Evolutionary conservation across 2,797 vertebrate species (phyloP).

Genomic region (Tiaroga cobitis): DNA sequence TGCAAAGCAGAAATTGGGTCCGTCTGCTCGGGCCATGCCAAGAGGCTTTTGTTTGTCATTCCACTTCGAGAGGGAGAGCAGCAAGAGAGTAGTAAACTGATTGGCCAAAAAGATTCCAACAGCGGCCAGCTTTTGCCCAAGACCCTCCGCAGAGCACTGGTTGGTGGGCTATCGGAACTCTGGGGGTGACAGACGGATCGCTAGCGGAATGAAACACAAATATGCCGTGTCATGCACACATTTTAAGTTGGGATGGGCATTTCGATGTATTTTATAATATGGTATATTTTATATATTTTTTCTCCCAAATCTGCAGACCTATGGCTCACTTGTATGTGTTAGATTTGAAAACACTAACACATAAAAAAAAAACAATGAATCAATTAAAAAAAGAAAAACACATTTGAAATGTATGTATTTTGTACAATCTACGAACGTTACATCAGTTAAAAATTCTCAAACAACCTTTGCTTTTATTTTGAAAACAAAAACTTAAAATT

Average conservation of each 20-base stretch:
- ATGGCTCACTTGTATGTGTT: background rate
- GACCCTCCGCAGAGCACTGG: slow-evolving; percentile 33
- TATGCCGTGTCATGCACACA: background rate
- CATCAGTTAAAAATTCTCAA: background rate
- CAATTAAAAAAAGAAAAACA: background rate
- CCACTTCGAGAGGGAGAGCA: slow-evolving; percentile 31
- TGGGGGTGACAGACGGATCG: background rate
- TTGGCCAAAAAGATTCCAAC: slow-evolving; percentile 32
- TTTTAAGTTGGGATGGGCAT: background rate
- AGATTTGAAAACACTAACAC: background rate
- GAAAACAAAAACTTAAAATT: background rate
- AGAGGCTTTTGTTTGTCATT: slow-evolving; percentile 50
- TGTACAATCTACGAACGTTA: background rate
- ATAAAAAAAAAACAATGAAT: background rate
- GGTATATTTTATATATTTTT: background rate
- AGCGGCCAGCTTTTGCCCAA: slow-evolving; percentile 24
- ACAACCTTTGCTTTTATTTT: background rate
- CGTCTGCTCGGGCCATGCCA: slow-evolving; percentile 49
- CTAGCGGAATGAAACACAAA: background rate
- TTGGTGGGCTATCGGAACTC: background rate
- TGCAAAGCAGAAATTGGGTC: slow-evolving; percentile 60
- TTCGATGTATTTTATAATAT: too few relatives aligned
- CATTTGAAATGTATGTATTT: background rate
- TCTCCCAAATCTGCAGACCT: background rate
- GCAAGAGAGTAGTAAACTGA: slow-evolving; percentile 34